Evolutionary conservation across 1,140 invertebrate genomes (phyloP), one percentile per base, ranked within the genome.

Genomic region (Tetramorium alpestre): DNA sequence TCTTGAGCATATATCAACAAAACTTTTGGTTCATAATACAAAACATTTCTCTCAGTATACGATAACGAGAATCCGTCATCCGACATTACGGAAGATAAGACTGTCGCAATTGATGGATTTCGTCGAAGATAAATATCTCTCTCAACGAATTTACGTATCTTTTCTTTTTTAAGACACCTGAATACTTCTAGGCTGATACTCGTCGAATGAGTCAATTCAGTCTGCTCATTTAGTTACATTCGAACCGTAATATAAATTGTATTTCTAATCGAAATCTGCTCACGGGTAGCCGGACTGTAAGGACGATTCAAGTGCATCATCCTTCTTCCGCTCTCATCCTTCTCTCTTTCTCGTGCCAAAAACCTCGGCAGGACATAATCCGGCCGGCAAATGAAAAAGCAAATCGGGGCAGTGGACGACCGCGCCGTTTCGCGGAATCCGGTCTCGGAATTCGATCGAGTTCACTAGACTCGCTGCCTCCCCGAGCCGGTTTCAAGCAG

Each of bases 401-500:
- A 87, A 91, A 91, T 91, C 76, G 65, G 88, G 82, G 70, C 85
- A 89, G 65, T 77, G 81, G 58, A 73, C 25, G 67, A n/a, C 13
- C 58, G 75, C 62, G 77, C 64, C 64, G 78, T 90, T 92, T 92
- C 91, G 87, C 88, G 86, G 93, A 94, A 94, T 93, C 92, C 91
- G 93, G 93, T 94, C 92, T 93, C 90, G 93, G 91, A 92, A 93
- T 93, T 93, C 89, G 88, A 93, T 94, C 92, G 92, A 93, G 93
- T 94, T 94, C 91, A 92, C 89, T 87, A 92, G 93, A 94, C 92
- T 88, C 89, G 90, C 41, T 13, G 44, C 77, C 47, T 78, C 78
- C 76, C 75, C 72, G 87, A 92, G 93, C 93, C 93, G 93, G 93
- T 94, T 94, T 93, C 72, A 85, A 86, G 87, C 91, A 89, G 81